These are phyloP conservation scores for Nasonia longicornis DNA, from an alignment of 1,140 invertebrate genomes.

Conservation along the genomic window DNA sequence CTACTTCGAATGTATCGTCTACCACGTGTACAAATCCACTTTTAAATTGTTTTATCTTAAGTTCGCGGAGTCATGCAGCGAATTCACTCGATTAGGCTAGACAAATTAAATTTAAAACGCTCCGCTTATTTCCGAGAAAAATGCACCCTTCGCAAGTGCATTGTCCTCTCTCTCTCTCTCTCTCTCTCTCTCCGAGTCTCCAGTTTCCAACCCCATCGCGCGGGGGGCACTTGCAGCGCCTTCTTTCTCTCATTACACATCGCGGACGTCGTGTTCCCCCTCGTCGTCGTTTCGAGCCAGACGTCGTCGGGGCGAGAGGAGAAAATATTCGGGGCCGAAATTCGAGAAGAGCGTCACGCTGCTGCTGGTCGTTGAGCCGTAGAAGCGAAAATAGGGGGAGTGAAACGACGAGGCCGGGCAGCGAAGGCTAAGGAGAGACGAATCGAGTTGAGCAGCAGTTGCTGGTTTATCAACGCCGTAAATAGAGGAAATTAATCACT, in stretches of 20 bases:
- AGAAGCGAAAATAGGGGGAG: neutral
- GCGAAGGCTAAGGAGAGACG: neutral
- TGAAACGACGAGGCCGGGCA: neutral
- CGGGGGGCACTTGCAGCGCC: neutral
- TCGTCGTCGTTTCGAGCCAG: neutral
- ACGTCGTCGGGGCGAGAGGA: neutral
- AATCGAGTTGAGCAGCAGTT: neutral
- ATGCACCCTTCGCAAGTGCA: neutral
- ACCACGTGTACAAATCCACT: no score
- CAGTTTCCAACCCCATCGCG: neutral
- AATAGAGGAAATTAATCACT: no score
- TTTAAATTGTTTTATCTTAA: no score
- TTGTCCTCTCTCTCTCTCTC: neutral
- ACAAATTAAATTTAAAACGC: no score
- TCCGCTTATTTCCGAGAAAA: neutral
- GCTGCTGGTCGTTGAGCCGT: neutral
- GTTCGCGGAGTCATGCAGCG: no score
- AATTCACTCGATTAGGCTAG: no score
- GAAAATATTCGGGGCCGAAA: neutral
- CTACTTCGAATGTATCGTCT: neutral
- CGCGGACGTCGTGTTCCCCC: neutral
- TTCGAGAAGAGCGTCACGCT: neutral
- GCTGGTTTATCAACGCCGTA: neutral
- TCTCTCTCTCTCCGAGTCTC: no score
- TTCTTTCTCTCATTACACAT: slow-evolving; percentile 1